Evolutionary conservation across 2,113 vertebrate genomes (phyloP).

Genomic region (Pontoporia blainvillei): DNA sequence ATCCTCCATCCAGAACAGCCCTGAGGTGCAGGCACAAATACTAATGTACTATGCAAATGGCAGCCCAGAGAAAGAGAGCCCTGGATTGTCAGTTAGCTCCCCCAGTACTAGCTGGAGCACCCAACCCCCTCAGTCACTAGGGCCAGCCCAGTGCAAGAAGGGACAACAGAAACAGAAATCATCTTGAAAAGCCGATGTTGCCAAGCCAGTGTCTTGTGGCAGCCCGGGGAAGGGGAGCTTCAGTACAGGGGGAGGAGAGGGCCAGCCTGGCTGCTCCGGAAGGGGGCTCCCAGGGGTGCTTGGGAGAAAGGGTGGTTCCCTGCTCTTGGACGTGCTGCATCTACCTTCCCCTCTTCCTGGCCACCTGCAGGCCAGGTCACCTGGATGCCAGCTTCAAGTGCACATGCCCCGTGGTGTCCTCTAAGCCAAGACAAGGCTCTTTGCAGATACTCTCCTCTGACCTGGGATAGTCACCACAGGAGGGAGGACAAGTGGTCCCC

Average conservation of each 20-base stretch:
- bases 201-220: not conserved
- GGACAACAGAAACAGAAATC: constrained; percentile 8
- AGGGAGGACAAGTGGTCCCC: not conserved
- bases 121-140: not conserved
- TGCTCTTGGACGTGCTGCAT: not conserved
- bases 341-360: accelerated
- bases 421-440: not conserved
- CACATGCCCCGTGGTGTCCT: not conserved
- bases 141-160: constrained; percentile 7
- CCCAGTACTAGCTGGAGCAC: not conserved
- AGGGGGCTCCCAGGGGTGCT: accelerated
- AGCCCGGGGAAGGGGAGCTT: not conserved
- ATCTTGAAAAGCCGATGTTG: constrained; percentile 36
- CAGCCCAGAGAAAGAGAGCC: constrained; percentile 35
- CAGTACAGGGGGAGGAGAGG: not conserved
- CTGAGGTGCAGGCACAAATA: constrained; percentile 41
- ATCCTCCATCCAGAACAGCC: constrained; percentile 22
- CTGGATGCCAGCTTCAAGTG: not conserved
- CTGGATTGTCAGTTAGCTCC: constrained; percentile 59
- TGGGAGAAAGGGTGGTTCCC: too few relatives aligned
- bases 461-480: accelerated
- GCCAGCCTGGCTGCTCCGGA: not conserved
- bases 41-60: constrained; percentile 49
- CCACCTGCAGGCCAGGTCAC: not conserved
- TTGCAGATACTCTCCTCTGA: not conserved